Evolutionary conservation across 2,113 vertebrate species (phyloP).

Genomic region (Solea senegalensis): DNA sequence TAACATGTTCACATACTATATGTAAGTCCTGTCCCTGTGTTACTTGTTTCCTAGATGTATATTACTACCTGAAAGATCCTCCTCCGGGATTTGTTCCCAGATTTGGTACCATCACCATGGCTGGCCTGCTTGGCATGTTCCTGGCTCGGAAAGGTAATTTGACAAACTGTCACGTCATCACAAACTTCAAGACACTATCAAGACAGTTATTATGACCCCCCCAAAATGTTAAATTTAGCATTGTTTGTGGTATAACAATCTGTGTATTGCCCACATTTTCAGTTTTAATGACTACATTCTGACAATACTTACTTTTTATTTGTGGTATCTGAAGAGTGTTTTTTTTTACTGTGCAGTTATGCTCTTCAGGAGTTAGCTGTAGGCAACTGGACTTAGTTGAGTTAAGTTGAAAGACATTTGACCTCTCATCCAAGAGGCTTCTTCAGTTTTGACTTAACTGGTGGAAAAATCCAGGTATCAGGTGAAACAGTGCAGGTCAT

Average conservation of each 20-base stretch:
- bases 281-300: not conserved
- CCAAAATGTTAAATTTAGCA: not conserved
- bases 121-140: conserved; percentile 86
- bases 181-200: not conserved
- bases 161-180: not conserved
- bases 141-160: conserved; percentile 86
- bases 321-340: too few species aligned
- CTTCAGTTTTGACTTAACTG: too few species aligned
- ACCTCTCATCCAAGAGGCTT: too few species aligned
- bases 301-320: too few species aligned
- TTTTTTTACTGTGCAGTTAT: too few species aligned
- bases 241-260: too few species aligned
- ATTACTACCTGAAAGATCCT: conserved; percentile 89
- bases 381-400: too few species aligned
- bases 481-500: too few species aligned
- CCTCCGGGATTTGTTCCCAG: conserved; percentile 88
- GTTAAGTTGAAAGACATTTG: too few species aligned
- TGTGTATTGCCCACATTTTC: not conserved
- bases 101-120: conserved; percentile 84
- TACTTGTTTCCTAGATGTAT: conserved; percentile 81
- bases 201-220: not conserved
- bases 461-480: too few species aligned
- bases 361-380: too few species aligned
- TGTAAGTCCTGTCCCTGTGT: conserved; percentile 13
- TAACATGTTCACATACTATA: not conserved